Base-by-base conservation (phyloP, 2,113 vertebrate genomes). In the Camelus bactrianus region DNA sequence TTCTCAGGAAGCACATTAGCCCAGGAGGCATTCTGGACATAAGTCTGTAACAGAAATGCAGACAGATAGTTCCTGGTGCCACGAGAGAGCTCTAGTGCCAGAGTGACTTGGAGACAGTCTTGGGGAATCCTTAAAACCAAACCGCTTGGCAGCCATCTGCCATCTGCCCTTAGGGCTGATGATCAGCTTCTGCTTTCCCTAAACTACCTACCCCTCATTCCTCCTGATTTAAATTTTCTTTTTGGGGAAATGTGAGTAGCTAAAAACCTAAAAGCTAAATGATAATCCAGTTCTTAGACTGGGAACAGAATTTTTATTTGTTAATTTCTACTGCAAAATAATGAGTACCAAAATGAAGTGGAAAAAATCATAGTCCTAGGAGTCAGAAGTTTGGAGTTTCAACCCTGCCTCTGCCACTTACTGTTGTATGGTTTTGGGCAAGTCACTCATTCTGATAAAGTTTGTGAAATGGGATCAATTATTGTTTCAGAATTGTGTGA, bases 321-420 rank as follows among this genome's bases (percentile, higher is more conserved):
- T 88, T 87, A 52, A 65, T 90, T 86, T 86, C 92, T 56, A 60
- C 24, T 88, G 80, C 50, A 94, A 67, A 67, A 91, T 54, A 85
- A 35, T 26, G 32, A 73, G 35, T 9, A 64, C 8, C 5, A 28
- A 76, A 60, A 77, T 2, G 13, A 58, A 70, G 32, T 82, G 28
- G 32, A 35, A 67, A 67, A 90, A 56, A 64, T 52, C 64, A 28
- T 3, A 0, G 22, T 62, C 86, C 11, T 77, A 32, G 38, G 73
- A 28, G 15, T 54, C 13, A 69, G 56, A 89, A 65, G 22, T 26
- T 20, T 54, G 62, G 35, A 52, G 7, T 67, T 93, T 88, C 16
- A 35, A 12, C 15, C 46, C 20, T 80, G 24, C 30, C 32, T 76
- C 24, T 58, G 50, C 22, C 2, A 12, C n/a, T 26, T 50, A 2